Conservation (phyloP, 23 tunicate species). For the Botrylloides violaceus region DNA sequence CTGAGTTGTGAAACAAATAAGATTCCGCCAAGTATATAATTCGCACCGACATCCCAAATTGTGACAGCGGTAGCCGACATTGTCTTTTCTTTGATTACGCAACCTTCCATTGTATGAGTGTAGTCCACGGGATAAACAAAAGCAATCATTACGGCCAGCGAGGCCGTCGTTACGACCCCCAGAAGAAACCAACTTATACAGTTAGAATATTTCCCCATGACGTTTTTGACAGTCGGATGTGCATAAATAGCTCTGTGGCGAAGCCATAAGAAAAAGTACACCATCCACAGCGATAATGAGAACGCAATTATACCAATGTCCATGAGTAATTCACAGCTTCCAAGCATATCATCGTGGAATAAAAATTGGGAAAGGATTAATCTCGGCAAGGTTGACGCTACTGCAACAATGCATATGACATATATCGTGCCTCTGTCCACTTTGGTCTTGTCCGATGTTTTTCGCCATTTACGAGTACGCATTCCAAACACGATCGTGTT, state of each 20-base stretch:
- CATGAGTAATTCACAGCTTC: neutral
- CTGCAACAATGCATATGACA: neutral
- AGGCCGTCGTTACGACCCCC: neutral
- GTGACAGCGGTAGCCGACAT: neutral
- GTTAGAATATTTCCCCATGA: neutral
- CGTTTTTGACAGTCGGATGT: neutral
- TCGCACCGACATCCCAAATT: neutral
- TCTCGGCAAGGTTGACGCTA: neutral
- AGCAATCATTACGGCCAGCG: neutral
- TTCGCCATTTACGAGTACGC: neutral
- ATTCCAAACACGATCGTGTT: neutral
- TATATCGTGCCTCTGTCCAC: neutral
- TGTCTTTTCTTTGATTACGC: neutral
- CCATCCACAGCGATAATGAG: neutral
- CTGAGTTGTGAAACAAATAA: neutral
- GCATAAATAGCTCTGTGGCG: neutral
- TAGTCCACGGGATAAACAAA: neutral
- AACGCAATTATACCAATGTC: neutral
- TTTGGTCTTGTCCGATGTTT: neutral
- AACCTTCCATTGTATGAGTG: neutral
- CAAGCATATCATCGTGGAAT: neutral
- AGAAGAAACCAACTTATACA: neutral
- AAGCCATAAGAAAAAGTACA: slow-evolving; percentile 1
- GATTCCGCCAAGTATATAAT: neutral
- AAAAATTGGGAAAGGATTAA: neutral